Conservation (phyloP, 2,888 invertebrate species). For the Idaea dimidiata region DNA sequence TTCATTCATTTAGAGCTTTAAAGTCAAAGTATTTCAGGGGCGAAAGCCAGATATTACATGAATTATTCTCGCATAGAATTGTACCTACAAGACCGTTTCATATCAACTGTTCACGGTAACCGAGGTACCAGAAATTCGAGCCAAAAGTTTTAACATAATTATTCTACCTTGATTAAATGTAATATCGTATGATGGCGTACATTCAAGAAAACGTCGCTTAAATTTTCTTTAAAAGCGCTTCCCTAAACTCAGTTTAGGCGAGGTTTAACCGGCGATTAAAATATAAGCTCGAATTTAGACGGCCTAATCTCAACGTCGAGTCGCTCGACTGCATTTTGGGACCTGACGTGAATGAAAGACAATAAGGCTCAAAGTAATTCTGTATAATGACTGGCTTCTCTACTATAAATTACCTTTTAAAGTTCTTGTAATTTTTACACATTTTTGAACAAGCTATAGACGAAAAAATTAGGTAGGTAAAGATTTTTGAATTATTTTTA, state of each 20-base stretch:
- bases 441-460: background rate
- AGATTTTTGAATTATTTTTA: background rate
- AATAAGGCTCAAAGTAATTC: constrained; percentile 53
- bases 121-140: constrained; percentile 24
- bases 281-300: constrained; percentile 74
- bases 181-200: constrained; percentile 43
- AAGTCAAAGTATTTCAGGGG: background rate
- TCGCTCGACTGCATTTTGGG: constrained; percentile 66
- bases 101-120: constrained; percentile 18
- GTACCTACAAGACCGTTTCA: constrained; percentile 10
- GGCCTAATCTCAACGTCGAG: constrained; percentile 67
- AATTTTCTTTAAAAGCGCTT: constrained; percentile 58
- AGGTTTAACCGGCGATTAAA: constrained; percentile 67
- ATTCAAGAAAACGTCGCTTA: constrained; percentile 58
- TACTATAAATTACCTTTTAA: background rate
- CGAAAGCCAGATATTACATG: background rate
- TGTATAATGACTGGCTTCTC: constrained; percentile 44
- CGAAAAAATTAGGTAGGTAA: background rate
- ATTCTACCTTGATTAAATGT: constrained; percentile 42
- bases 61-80: background rate
- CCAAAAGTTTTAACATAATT: constrained; percentile 37
- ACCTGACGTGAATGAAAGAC: constrained; percentile 55
- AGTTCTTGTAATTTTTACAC: background rate
- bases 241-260: constrained; percentile 52
- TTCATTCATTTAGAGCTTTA: background rate